These are phyloP conservation scores for Cirrhinus molitorella DNA, from an alignment of 2,797 vertebrate genomes.

Conservation along the genomic window DNA sequence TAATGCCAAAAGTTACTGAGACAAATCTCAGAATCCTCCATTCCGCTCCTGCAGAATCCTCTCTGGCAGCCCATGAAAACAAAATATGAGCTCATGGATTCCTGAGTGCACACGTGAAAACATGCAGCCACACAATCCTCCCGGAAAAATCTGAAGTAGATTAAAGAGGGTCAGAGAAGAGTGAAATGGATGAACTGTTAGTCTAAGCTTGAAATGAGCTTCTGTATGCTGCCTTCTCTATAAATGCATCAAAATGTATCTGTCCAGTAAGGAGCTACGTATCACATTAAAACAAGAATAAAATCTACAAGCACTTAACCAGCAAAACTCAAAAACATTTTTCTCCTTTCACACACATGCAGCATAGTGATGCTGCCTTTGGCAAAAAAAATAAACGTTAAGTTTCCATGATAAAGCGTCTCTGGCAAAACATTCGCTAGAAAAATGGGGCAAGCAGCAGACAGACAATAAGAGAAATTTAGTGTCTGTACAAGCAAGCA, in stretches of 20 bases:
- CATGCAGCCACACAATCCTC: constrained; percentile 25
- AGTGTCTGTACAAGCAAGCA: neutral
- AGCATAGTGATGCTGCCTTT: neutral
- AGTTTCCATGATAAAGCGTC: neutral
- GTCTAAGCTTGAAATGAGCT: constrained; percentile 16
- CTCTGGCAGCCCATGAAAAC: constrained; percentile 42
- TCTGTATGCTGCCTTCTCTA: neutral
- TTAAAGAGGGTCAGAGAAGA: constrained; percentile 29
- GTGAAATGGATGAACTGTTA: neutral
- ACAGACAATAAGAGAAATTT: neutral
- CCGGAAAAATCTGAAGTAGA: constrained; percentile 24
- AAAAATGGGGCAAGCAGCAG: neutral
- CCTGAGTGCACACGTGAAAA: constrained; percentile 14
- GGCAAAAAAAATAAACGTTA: too few species aligned
- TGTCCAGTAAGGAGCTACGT: neutral
- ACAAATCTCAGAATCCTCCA: constrained; percentile 44
- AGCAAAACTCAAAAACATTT: neutral
- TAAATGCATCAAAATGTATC: neutral
- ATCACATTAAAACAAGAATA: neutral
- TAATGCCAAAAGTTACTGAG: constrained; percentile 33
- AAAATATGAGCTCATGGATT: constrained; percentile 41
- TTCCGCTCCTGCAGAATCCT: constrained; percentile 34
- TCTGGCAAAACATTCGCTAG: neutral
- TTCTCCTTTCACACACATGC: neutral
- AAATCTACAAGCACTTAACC: constrained; percentile 15